Conservation (phyloP, 2,113 vertebrate genomes). For the Gopherus evgoodei region DNA sequence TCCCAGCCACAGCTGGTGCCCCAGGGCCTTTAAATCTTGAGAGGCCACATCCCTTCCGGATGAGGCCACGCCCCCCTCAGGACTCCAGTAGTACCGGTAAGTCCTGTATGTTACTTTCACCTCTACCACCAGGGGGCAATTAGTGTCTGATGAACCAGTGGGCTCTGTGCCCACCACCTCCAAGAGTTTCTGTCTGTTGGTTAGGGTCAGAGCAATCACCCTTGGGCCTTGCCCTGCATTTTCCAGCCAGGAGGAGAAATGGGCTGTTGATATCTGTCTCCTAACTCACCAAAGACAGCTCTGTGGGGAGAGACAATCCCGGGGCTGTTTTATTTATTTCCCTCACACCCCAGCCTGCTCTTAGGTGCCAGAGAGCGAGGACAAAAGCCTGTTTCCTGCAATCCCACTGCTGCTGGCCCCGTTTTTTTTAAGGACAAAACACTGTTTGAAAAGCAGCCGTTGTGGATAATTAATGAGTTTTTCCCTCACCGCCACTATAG, state of each 20-base stretch:
- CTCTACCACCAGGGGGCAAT: not conserved
- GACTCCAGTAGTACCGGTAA: too few species aligned
- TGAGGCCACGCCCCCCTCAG: too few species aligned
- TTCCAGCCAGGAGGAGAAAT: not conserved
- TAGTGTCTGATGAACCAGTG: not conserved
- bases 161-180: not conserved
- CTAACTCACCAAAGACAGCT: not conserved
- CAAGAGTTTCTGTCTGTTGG: too few species aligned
- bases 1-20: too few species aligned
- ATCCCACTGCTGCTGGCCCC: not conserved
- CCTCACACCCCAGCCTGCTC: not conserved
- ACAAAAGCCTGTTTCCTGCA: not conserved
- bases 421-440: conserved; percentile 7
- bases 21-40: too few species aligned
- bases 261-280: not conserved
- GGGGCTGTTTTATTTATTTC: not conserved
- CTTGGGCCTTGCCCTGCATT: not conserved
- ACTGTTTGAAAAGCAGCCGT: not conserved
- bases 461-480: conserved; percentile 12
- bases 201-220: not conserved
- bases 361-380: not conserved
- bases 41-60: too few species aligned
- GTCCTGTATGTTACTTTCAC: too few species aligned
- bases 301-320: not conserved
- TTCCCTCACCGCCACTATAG: not conserved